A percentile compares a stretch with the other conserved stretches of the same genome.
Conservation (phyloP, 37 sponge, comb jelly and placozoan genomes). For the Dysidea cf. avara region DNA sequence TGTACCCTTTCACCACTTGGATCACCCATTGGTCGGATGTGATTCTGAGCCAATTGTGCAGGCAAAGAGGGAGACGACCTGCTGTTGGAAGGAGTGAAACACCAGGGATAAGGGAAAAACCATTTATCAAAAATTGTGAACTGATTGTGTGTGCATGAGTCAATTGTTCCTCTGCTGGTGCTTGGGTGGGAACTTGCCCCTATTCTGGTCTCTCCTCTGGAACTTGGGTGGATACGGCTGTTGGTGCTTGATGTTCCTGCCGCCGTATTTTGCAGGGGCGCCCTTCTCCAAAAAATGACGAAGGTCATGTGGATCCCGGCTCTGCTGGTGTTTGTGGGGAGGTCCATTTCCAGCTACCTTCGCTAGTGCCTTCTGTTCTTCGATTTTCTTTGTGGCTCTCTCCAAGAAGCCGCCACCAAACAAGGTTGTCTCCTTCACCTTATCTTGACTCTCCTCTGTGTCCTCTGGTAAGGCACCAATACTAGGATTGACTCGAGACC, state of each 20-base stretch:
- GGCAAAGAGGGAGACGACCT: too few relatives aligned
- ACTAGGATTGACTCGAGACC: not conserved
- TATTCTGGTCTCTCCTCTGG: not conserved
- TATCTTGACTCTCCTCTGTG: not conserved
- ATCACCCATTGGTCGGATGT: too few relatives aligned
- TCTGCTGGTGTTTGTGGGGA: too few relatives aligned
- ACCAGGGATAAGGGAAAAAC: too few relatives aligned
- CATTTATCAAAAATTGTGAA: not conserved
- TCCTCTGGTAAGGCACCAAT: not conserved
- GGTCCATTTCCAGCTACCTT: not conserved
- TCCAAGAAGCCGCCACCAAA: not conserved
- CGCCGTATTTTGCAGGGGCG: not conserved
- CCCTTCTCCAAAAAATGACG: not conserved
- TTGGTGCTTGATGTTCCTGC: not conserved
- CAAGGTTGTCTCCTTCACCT: not conserved
- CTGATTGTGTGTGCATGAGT: not conserved
- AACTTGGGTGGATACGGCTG: not conserved
- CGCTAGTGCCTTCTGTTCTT: not conserved
- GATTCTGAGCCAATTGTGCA: too few relatives aligned
- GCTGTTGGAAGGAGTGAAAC: too few relatives aligned
- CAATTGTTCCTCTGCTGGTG: too few relatives aligned
- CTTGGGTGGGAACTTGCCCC: too few relatives aligned
- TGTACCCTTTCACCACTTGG: not conserved
- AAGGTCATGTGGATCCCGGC: not conserved
- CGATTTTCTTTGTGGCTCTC: not conserved